These are phyloP conservation scores for Temnothorax rugatulus DNA, from an alignment of 2,888 invertebrate genomes.

Conservation along the genomic window DNA sequence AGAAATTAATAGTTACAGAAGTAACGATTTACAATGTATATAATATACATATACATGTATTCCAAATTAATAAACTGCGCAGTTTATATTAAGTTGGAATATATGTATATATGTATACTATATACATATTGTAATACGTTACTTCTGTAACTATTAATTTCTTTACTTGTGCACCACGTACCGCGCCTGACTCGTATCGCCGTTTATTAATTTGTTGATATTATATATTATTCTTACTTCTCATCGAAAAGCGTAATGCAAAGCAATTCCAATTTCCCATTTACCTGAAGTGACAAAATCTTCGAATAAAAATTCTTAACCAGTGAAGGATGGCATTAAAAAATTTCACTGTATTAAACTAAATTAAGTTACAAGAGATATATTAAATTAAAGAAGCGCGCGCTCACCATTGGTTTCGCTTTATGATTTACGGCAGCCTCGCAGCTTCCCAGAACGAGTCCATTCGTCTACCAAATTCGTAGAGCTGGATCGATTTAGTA, in stretches of 20 bases:
- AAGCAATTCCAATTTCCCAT: background rate
- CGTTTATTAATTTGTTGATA: too few species aligned
- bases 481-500: conserved; percentile 50
- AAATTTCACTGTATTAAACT: background rate
- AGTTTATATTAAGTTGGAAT: too few species aligned
- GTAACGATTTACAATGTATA: too few species aligned
- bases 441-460: conserved; percentile 46
- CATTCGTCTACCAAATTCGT: conserved; percentile 55
- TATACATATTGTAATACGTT: too few species aligned
- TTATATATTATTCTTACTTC: background rate
- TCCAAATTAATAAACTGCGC: too few species aligned
- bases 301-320: background rate
- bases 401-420: conserved; percentile 5
- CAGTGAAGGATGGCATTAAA: background rate
- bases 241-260: background rate
- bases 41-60: too few species aligned
- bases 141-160: too few species aligned
- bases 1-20: too few species aligned
- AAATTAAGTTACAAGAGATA: conserved; percentile 46
- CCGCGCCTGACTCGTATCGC: too few species aligned
- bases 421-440: conserved; percentile 48
- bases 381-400: conserved; percentile 48
- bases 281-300: background rate
- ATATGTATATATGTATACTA: too few species aligned
- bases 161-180: too few species aligned